These are phyloP conservation scores for Germaria angustata DNA, from an alignment of 2,888 invertebrate species.

Conservation along the genomic window DNA sequence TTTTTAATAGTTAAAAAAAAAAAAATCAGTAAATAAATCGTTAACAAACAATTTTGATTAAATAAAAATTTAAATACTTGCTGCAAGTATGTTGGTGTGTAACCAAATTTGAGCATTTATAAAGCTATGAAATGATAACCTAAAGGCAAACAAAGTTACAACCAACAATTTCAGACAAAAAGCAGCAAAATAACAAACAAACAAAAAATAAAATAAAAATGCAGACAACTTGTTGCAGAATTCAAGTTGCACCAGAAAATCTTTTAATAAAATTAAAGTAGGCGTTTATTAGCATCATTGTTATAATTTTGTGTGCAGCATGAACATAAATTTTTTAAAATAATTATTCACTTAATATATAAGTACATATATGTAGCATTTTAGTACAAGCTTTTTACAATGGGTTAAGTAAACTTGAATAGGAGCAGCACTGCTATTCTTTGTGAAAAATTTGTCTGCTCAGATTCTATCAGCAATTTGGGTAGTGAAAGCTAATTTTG, in stretches of 20 bases:
- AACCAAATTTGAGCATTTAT: conserved; percentile 49
- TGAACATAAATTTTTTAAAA: not conserved
- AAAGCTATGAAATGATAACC: conserved; percentile 58
- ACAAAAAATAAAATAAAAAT: not conserved
- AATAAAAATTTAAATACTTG: conserved; percentile 38
- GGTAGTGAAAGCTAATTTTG: too few relatives aligned
- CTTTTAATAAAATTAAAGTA: conserved; percentile 33
- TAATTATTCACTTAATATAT: not conserved
- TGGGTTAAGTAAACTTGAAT: too few relatives aligned
- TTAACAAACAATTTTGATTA: conserved; percentile 49
- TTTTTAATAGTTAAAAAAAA: not conserved
- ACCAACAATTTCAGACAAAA: not conserved
- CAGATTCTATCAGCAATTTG: too few relatives aligned
- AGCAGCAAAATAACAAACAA: not conserved
- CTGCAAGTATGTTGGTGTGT: not conserved
- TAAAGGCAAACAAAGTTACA: conserved; percentile 52
- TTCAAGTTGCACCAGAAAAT: conserved; percentile 2
- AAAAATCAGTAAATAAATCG: conserved; percentile 12
- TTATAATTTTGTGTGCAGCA: conserved; percentile 1
- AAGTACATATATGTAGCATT: too few relatives aligned
- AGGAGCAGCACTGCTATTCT: too few relatives aligned
- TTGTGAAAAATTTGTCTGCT: too few relatives aligned
- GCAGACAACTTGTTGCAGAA: not conserved
- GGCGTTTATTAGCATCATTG: conserved; percentile 45
- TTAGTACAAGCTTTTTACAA: too few relatives aligned